phyloP scores from a whole-genome alignment of 2,113 vertebrate genomes.

The Andinoacara biseriatus region DNA sequence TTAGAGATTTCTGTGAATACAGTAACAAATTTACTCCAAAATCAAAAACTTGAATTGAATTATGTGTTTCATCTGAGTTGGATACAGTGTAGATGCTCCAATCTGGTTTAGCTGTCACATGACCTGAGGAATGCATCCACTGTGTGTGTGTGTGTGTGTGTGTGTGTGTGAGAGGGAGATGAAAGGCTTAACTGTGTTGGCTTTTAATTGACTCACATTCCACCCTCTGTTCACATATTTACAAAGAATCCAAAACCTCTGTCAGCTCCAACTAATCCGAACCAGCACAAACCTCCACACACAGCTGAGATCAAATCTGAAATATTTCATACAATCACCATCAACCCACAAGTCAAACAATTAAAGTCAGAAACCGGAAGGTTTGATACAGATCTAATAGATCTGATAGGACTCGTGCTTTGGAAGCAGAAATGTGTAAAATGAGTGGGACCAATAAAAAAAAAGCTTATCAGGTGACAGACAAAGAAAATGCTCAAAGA shows the following conservation, averaged over 20 bases:
- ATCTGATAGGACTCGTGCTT: background rate
- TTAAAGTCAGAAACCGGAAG: background rate
- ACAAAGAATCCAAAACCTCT: slow-evolving; percentile 19
- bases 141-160: background rate
- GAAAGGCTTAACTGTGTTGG: slow-evolving; percentile 40
- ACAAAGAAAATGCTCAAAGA: background rate
- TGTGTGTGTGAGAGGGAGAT: background rate
- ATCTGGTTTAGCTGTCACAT: slow-evolving; percentile 51
- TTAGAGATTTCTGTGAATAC: background rate
- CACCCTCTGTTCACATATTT: slow-evolving; percentile 16
- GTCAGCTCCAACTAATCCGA: background rate
- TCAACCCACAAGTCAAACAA: background rate
- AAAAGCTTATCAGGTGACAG: slow-evolving; percentile 23
- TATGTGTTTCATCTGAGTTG: background rate
- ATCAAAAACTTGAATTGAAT: background rate
- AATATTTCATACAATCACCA: background rate
- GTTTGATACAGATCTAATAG: background rate
- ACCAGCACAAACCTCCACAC: background rate
- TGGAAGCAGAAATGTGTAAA: background rate
- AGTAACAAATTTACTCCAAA: background rate
- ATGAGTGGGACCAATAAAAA: slow-evolving; percentile 1
- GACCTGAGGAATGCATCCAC: slow-evolving; percentile 40
- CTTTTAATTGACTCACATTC: slow-evolving; percentile 57
- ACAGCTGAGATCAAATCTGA: background rate
- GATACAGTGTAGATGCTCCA: background rate